A percentile compares a stretch with the other conserved stretches of the same genome.
Conservation (phyloP, 2,888 invertebrate genomes). For the Steromphala cineraria region DNA sequence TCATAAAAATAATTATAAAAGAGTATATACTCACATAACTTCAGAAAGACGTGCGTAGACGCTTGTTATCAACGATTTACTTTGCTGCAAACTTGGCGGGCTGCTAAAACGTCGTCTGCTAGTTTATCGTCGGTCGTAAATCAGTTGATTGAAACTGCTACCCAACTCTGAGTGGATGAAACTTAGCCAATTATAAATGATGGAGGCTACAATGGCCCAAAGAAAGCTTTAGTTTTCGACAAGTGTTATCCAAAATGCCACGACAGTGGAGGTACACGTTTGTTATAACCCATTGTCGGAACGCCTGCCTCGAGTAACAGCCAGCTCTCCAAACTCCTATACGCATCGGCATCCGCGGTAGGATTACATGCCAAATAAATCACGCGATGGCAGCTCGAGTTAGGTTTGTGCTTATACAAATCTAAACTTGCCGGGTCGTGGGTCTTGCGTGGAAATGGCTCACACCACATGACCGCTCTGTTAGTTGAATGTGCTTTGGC, state of each 20-base stretch:
- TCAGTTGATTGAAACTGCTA: neutral
- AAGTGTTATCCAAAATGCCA: constrained; percentile 3
- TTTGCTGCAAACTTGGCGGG: neutral
- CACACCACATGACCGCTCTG: neutral
- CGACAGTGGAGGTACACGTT: neutral
- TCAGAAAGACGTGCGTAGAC: too few relatives aligned
- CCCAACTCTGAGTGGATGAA: neutral
- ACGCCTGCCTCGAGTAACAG: neutral
- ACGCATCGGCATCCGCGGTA: constrained; percentile 7
- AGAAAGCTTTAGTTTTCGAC: neutral
- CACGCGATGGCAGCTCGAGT: constrained; percentile 18
- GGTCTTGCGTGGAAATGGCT: neutral
- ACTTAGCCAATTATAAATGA: constrained; percentile 1
- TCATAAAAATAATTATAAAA: too few relatives aligned
- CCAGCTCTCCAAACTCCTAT: neutral
- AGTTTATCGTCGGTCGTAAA: constrained; percentile 7
- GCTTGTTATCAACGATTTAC: constrained; percentile 4
- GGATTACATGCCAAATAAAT: constrained; percentile 15
- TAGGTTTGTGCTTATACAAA: constrained; percentile 12
- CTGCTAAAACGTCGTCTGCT: constrained; percentile 11
- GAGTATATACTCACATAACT: neutral
- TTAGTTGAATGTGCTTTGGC: neutral
- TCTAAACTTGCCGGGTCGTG: neutral
- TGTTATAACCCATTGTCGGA: constrained; percentile 12
- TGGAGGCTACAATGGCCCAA: neutral